These are phyloP conservation scores for Cyanistes caeruleus DNA, from an alignment of 2,113 vertebrate species.

Conservation along the genomic window DNA sequence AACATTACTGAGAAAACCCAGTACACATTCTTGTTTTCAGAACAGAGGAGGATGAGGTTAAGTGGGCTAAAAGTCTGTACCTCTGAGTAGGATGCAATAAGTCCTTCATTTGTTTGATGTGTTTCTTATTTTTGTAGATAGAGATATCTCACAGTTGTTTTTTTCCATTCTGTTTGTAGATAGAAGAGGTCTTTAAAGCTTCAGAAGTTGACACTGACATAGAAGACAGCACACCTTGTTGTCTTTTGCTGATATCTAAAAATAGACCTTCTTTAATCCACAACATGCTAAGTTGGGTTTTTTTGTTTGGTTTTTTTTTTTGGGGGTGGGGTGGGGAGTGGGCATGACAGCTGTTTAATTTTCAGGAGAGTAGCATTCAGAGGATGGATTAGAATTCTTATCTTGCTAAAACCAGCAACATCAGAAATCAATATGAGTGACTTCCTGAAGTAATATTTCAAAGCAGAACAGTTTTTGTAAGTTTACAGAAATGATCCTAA, in stretches of 20 bases:
- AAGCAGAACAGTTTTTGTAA: background rate
- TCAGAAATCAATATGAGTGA: conserved; percentile 48
- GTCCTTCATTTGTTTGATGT: background rate
- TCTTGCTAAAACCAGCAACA: conserved; percentile 65
- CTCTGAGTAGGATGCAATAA: background rate
- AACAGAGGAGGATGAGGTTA: background rate
- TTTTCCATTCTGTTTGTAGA: background rate
- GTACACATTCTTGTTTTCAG: background rate
- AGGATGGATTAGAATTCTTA: conserved; percentile 68
- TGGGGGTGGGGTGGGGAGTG: background rate
- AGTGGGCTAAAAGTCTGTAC: background rate
- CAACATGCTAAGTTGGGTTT: background rate
- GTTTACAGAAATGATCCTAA: background rate
- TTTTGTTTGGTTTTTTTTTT: background rate
- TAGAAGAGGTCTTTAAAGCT: conserved; percentile 7
- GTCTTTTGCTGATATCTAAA: conserved; percentile 27
- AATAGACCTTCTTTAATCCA: conserved; percentile 32
- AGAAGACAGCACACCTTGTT: background rate
- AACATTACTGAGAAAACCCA: background rate
- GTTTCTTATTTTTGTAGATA: background rate
- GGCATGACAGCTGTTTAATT: conserved; percentile 56
- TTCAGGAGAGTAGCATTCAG: conserved; percentile 27
- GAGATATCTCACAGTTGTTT: background rate
- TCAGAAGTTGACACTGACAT: background rate
- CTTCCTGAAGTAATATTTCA: conserved; percentile 34